A percentile compares a stretch with the other conserved stretches of the same genome.
Conservation (phyloP, 1,140 invertebrate genomes). For the Arctopsyche grandis region DNA sequence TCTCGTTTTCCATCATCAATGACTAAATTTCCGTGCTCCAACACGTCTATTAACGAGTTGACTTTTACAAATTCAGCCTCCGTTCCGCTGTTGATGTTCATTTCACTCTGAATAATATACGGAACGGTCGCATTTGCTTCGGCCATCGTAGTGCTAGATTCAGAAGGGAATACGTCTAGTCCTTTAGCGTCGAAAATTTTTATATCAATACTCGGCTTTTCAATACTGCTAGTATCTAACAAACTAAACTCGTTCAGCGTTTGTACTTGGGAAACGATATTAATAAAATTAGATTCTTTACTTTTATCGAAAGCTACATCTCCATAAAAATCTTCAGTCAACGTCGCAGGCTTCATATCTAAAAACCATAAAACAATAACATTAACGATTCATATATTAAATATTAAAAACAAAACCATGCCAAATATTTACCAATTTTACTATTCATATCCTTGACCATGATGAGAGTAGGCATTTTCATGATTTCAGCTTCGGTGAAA, state of each 20-base stretch:
- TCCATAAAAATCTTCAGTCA: background rate
- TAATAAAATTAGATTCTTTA: background rate
- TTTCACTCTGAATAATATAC: background rate
- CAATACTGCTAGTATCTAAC: background rate
- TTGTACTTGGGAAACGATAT: background rate
- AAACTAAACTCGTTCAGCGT: background rate
- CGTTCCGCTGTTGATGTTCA: background rate
- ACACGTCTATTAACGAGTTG: background rate
- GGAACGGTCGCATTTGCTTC: constrained; percentile 10
- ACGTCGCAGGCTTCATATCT: background rate
- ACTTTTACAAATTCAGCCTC: background rate
- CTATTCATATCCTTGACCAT: constrained; percentile 1
- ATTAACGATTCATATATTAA: background rate
- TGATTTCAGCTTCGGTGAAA: constrained; percentile 43
- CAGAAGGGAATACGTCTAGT: constrained; percentile 14
- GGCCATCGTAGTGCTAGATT: background rate
- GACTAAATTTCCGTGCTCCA: background rate
- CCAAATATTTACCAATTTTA: constrained; percentile 5
- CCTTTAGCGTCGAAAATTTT: constrained; percentile 13
- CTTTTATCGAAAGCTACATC: background rate
- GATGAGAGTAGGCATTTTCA: constrained; percentile 49
- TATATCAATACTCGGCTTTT: background rate
- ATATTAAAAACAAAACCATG: background rate
- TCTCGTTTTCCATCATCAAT: background rate
- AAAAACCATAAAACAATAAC: background rate